Percentiles rank a stretch among this genome's conserved stretches.
Evolutionary conservation across 2,113 vertebrate genomes (phyloP).

Genomic region (Actenoides lindsayi): DNA sequence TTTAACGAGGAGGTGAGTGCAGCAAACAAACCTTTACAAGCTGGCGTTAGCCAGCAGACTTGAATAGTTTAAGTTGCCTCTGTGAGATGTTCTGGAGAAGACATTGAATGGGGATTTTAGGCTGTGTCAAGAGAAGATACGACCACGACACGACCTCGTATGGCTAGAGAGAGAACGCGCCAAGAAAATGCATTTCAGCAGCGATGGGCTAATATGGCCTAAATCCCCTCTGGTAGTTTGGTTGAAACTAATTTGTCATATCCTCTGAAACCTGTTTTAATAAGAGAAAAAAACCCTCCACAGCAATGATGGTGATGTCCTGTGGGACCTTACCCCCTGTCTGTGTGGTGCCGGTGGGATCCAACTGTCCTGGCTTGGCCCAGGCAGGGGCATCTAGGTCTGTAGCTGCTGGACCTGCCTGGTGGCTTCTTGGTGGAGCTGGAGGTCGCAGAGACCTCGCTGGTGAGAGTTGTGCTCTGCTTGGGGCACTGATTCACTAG

Average conservation of each 20-base stretch:
- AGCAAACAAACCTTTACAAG: background rate
- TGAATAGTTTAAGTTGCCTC: background rate
- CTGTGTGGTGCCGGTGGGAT: background rate
- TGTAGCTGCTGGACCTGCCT: background rate
- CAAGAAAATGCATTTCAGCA: background rate
- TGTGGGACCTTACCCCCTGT: background rate
- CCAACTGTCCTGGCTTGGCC: background rate
- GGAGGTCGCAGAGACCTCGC: background rate
- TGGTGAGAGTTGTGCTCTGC: background rate
- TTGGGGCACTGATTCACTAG: background rate
- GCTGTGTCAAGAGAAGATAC: background rate
- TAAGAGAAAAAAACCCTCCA: background rate
- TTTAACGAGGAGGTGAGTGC: constrained; percentile 89
- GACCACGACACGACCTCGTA: rapidly evolving
- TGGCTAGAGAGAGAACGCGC: background rate
- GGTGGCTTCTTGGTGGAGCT: background rate
- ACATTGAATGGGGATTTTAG: background rate
- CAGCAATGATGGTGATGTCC: background rate
- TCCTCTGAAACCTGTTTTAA: background rate
- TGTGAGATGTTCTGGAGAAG: background rate
- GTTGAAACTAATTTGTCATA: background rate
- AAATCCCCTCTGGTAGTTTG: background rate
- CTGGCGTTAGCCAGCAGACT: too few relatives aligned
- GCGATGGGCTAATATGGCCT: background rate
- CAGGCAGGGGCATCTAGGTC: rapidly evolving